These are phyloP conservation scores for Leptinotarsa lineolata DNA, from an alignment of 1,140 invertebrate genomes.

Conservation along the genomic window DNA sequence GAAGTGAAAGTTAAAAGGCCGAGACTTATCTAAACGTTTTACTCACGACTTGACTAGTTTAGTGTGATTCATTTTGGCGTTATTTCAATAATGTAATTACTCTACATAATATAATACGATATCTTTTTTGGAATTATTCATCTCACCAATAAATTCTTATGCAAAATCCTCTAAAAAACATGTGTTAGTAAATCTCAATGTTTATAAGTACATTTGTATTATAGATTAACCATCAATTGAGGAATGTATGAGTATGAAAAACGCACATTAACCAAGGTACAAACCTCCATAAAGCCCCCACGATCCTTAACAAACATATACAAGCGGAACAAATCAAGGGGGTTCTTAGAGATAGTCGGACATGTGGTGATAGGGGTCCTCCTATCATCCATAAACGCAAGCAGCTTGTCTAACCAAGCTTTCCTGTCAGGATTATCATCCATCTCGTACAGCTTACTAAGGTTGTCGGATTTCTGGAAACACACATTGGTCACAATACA, in stretches of 20 bases:
- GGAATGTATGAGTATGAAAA: background rate
- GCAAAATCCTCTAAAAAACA: too few species aligned
- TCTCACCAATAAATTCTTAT: too few species aligned
- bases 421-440: conserved; percentile 91
- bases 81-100: too few species aligned
- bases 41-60: too few species aligned
- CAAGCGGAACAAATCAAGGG: conserved; percentile 94
- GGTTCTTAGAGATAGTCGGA: conserved; percentile 97
- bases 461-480: conserved; percentile 83
- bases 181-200: too few species aligned
- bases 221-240: background rate
- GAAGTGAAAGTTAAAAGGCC: too few species aligned
- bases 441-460: conserved; percentile 95
- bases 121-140: too few species aligned
- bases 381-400: conserved; percentile 92
- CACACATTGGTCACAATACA: conserved; percentile 28
- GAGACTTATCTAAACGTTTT: too few species aligned
- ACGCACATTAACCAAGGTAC: conserved; percentile 42
- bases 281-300: conserved; percentile 96
- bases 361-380: conserved; percentile 91
- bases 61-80: too few species aligned
- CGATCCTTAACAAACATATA: conserved; percentile 94
- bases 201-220: too few species aligned
- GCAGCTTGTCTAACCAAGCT: conserved; percentile 88
- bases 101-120: too few species aligned